A percentile compares a stretch with the other conserved stretches of the same genome.
phyloP scores from a whole-genome alignment of 1,140 invertebrate species.

The Diorhabda elongata region DNA sequence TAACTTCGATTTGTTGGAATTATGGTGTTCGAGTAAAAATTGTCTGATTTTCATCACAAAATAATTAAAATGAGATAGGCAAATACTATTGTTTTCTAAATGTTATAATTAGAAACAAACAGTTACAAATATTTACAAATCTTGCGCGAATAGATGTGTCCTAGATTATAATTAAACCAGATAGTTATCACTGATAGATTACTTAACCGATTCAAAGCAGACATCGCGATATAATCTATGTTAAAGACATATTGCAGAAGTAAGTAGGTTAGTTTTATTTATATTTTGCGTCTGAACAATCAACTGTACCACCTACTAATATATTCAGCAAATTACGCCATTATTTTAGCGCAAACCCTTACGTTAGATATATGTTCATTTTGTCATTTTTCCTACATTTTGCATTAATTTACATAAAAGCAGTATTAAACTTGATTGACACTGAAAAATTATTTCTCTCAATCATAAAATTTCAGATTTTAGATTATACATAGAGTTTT shows the following conservation, averaged over 20 bases:
- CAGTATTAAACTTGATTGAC: too few relatives aligned
- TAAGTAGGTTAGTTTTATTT: slow-evolving; percentile 1
- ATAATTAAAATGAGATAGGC: too few relatives aligned
- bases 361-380: background rate
- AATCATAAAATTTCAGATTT: too few relatives aligned
- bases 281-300: background rate
- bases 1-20: too few relatives aligned
- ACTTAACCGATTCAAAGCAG: background rate
- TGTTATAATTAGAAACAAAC: too few relatives aligned
- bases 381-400: slow-evolving; percentile 1
- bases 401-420: background rate
- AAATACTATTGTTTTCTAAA: too few relatives aligned
- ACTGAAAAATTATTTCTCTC: too few relatives aligned
- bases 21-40: too few relatives aligned
- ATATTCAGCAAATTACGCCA: background rate
- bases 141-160: background rate
- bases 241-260: background rate
- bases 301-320: background rate
- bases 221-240: background rate
- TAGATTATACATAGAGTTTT: too few relatives aligned
- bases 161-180: background rate
- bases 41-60: too few relatives aligned
- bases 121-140: too few relatives aligned
- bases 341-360: background rate
- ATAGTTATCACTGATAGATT: background rate